A percentile compares a stretch with the other conserved stretches of the same genome.
Conservation (phyloP, 2,888 invertebrate genomes). For the Rhogogaster chlorosoma region DNA sequence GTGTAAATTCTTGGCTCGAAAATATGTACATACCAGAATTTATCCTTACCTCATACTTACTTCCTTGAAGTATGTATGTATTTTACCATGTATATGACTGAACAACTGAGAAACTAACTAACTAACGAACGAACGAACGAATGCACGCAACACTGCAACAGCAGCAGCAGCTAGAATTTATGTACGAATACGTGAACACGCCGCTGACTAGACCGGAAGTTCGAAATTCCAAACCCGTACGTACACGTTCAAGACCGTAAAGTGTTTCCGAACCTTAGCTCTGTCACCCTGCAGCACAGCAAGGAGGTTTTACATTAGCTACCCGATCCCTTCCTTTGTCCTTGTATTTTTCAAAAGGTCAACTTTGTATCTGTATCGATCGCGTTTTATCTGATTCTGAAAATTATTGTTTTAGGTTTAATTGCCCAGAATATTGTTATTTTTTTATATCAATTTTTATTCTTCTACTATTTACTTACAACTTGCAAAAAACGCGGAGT, state of each 20-base stretch:
- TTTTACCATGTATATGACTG: not conserved
- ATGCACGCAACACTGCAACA: not conserved
- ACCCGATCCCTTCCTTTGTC: not conserved
- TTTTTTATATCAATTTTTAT: not conserved
- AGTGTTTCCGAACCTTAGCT: constrained; percentile 29
- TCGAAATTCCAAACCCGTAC: constrained; percentile 70
- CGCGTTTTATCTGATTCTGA: not conserved
- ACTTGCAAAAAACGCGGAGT: not conserved
- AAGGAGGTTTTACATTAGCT: not conserved
- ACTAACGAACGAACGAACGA: not conserved
- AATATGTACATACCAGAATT: not conserved
- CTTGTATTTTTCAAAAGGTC: constrained; percentile 34
- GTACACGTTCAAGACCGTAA: constrained; percentile 17
- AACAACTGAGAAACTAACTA: not conserved
- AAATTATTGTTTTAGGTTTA: not conserved
- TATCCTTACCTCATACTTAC: not conserved
- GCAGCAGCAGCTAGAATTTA: constrained; percentile 2
- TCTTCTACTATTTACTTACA: not conserved
- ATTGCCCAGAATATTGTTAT: not conserved
- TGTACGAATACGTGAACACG: constrained; percentile 5
- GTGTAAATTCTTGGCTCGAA: not conserved
- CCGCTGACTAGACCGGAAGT: constrained; percentile 64
- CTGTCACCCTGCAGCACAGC: not conserved
- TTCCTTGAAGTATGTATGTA: not conserved
- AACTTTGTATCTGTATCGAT: constrained; percentile 9